phyloP scores from a whole-genome alignment of 1,140 invertebrate genomes.

The Proales similis region DNA sequence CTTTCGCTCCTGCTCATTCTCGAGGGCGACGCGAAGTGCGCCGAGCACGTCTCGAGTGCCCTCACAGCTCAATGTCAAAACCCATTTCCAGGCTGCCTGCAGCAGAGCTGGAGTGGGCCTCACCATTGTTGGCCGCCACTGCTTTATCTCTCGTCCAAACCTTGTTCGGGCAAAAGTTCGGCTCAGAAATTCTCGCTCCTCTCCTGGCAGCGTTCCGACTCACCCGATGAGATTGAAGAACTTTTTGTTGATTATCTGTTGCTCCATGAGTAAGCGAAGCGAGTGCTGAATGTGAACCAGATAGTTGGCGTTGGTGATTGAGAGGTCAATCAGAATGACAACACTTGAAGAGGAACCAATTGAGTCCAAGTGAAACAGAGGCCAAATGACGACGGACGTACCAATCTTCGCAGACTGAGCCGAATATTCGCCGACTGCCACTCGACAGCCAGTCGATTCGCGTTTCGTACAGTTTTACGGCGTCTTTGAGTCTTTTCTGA shows the following conservation, averaged over 20 bases:
- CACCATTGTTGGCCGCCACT: conserved; percentile 50
- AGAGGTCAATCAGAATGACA: conserved; percentile 51
- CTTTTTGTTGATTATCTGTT: conserved; percentile 51
- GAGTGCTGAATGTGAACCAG: conserved; percentile 54
- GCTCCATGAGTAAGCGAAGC: conserved; percentile 50
- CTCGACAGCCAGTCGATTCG: conserved; percentile 51
- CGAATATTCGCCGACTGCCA: conserved; percentile 50
- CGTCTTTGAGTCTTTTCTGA: conserved; percentile 50
- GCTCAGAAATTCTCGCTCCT: background rate
- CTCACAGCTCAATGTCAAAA: conserved; percentile 48
- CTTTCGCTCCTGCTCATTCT: conserved; percentile 52
- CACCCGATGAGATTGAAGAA: conserved; percentile 54
- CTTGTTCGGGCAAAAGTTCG: conserved; percentile 39
- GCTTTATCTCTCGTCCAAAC: conserved; percentile 46
- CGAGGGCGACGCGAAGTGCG: conserved; percentile 46
- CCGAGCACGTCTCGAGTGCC: conserved; percentile 51
- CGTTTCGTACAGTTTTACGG: conserved; percentile 49
- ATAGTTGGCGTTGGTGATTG: conserved; percentile 50
- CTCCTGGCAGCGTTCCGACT: conserved; percentile 36
- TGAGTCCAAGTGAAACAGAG: background rate
- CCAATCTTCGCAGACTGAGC: conserved; percentile 49
- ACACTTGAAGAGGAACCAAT: conserved; percentile 43
- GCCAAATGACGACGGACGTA: conserved; percentile 46
- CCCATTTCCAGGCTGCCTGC: conserved; percentile 52
- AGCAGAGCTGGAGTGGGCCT: conserved; percentile 48